Evolutionary conservation across 1,140 invertebrate genomes (phyloP).

Genomic region (Propsilocerus akamusi): DNA sequence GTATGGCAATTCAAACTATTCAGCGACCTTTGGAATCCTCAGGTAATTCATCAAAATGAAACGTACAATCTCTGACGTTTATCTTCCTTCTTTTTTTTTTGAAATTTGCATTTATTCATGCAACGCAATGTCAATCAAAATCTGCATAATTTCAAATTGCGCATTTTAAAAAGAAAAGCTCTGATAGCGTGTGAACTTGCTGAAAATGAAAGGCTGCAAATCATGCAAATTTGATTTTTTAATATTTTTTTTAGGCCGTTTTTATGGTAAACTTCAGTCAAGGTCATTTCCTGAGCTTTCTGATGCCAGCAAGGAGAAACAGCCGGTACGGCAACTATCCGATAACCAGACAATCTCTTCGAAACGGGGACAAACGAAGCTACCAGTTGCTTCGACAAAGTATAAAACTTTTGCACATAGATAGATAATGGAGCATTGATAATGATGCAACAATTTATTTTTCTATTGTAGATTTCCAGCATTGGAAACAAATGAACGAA

Average conservation of each 20-base stretch:
- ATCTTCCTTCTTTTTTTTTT: too few species aligned
- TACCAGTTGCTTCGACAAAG: constrained; percentile 5
- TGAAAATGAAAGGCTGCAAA: background rate
- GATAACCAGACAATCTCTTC: background rate
- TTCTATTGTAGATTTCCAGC: background rate
- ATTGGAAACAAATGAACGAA: background rate
- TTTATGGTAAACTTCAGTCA: constrained; percentile 2
- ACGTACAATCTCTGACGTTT: too few species aligned
- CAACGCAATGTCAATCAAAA: too few species aligned
- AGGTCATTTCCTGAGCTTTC: constrained; percentile 5
- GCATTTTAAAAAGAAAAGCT: too few species aligned
- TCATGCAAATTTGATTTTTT: background rate
- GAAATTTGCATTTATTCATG: too few species aligned
- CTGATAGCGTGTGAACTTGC: background rate
- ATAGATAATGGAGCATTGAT: background rate
- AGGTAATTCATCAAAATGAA: too few species aligned
- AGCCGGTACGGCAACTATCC: background rate
- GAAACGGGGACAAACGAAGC: background rate
- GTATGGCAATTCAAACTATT: background rate
- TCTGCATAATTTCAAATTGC: too few species aligned
- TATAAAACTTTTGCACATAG: background rate
- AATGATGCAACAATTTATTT: too few species aligned
- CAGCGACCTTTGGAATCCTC: background rate
- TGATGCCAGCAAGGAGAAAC: background rate
- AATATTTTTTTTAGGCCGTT: background rate